Evolutionary conservation across 2,888 invertebrate species (phyloP).

Genomic region (Oxyscelio sp.): DNA sequence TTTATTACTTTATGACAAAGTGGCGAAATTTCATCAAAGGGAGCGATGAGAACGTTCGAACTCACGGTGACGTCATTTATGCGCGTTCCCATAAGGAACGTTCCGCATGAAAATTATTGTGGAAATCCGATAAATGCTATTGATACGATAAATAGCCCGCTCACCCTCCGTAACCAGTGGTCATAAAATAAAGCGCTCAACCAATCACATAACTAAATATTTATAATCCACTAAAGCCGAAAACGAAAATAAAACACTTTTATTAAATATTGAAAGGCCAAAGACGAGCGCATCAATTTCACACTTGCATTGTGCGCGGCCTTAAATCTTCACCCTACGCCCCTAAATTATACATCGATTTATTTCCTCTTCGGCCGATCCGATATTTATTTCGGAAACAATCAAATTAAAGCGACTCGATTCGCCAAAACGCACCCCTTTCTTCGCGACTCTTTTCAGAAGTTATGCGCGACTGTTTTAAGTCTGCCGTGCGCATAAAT

Average conservation of each 20-base stretch:
- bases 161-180: conserved; percentile 47
- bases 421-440: too few species aligned
- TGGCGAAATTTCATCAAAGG: conserved; percentile 64
- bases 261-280: conserved; percentile 49
- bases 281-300: conserved; percentile 2
- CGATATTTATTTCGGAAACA: too few species aligned
- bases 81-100: conserved; percentile 66
- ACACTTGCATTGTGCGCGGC: not conserved
- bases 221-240: conserved; percentile 55
- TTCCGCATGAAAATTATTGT: conserved; percentile 69
- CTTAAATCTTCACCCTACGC: not conserved
- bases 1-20: conserved; percentile 68
- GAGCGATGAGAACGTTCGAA: conserved; percentile 31
- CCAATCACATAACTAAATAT: conserved; percentile 56
- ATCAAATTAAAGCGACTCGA: too few species aligned
- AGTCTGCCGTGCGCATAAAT: conserved; percentile 45
- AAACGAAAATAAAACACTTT: conserved; percentile 51
- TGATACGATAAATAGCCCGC: conserved; percentile 67
- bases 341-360: conserved; percentile 20
- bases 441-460: too few species aligned
- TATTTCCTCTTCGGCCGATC: conserved; percentile 5
- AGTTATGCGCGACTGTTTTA: conserved; percentile 26
- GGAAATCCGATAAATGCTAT: conserved; percentile 70
- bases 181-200: conserved; percentile 50
- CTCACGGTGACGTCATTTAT: conserved; percentile 63